phyloP scores from a whole-genome alignment of 2,113 vertebrate species.

The Strix aluco region DNA sequence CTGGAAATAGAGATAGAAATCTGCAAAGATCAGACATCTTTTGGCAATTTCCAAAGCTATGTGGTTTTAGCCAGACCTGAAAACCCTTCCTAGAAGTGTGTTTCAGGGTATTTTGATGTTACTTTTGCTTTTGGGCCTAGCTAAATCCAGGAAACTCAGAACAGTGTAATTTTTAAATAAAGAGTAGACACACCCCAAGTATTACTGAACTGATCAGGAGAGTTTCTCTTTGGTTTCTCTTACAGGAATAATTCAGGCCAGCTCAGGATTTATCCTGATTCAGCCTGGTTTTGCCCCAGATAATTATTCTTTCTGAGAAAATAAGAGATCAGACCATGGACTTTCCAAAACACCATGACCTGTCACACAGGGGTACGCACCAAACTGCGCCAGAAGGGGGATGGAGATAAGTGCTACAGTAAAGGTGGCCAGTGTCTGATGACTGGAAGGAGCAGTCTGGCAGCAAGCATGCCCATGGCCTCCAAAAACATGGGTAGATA shows the following conservation, averaged over 20 bases:
- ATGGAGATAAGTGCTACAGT: background rate
- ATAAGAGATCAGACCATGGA: background rate
- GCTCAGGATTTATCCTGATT: background rate
- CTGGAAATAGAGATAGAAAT: constrained; percentile 62
- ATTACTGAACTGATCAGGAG: background rate
- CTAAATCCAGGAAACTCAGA: constrained; percentile 43
- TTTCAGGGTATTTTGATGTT: constrained; percentile 35
- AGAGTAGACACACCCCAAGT: background rate
- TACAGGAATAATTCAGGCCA: background rate
- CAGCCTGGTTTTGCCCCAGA: background rate
- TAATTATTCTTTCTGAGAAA: background rate
- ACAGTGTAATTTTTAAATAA: constrained; percentile 21
- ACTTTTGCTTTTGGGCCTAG: constrained; percentile 44
- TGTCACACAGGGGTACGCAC: rapidly evolving
- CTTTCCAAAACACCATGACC: background rate
- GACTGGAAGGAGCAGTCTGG: background rate
- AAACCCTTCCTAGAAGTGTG: constrained; percentile 39
- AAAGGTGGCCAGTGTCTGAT: background rate
- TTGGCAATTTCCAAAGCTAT: constrained; percentile 20
- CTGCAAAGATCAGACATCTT: constrained; percentile 17
- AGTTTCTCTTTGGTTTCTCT: constrained; percentile 7
- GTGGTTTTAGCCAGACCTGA: constrained; percentile 37
- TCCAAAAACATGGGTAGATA: background rate
- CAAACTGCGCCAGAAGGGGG: background rate
- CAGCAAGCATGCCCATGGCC: background rate